Conservation (phyloP, 2,797 vertebrate genomes). For the Trichosurus vulpecula region DNA sequence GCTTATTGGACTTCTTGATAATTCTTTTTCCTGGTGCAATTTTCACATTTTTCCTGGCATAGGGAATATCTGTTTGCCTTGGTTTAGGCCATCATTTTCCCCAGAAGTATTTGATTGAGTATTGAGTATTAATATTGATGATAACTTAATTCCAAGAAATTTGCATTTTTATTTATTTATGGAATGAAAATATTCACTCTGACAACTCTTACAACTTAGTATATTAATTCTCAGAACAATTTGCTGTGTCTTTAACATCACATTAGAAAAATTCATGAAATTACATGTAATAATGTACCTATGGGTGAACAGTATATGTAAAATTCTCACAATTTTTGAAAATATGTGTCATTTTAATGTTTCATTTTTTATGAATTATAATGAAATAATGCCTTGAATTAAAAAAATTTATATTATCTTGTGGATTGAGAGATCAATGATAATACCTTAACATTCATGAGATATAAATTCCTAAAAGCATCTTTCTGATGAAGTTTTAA, state of each 20-base stretch:
- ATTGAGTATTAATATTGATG: background rate
- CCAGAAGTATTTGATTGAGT: background rate
- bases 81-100: background rate
- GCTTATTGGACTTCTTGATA: background rate
- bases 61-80: background rate
- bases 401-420: background rate
- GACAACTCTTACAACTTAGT: too few relatives aligned
- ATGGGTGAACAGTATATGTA: background rate
- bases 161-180: background rate
- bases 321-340: background rate
- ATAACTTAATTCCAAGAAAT: background rate
- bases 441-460: background rate
- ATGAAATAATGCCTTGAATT: background rate
- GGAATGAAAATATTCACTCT: background rate
- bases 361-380: background rate
- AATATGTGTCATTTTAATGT: background rate
- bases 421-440: background rate
- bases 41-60: background rate
- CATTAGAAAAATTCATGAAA: background rate
- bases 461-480: background rate
- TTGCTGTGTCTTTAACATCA: background rate
- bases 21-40: background rate
- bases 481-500: background rate
- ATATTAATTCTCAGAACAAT: background rate
- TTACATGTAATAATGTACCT: background rate